Conservation (phyloP, 2,797 vertebrate species). For the Margarornis squamiger region DNA sequence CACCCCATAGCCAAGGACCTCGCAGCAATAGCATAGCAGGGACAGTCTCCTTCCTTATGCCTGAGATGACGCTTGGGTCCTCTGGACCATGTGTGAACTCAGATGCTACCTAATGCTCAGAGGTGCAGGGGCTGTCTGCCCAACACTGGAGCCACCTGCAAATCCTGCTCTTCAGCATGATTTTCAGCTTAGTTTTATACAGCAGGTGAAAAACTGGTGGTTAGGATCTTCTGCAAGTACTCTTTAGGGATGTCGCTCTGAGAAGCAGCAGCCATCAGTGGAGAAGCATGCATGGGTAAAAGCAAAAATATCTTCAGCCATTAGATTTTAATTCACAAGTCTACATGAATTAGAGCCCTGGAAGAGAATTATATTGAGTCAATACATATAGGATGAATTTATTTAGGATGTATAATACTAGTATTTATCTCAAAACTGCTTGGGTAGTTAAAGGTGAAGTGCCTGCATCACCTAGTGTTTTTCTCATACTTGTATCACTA, state of each 20-base stretch:
- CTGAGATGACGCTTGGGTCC: background rate
- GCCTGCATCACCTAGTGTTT: background rate
- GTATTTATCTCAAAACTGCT: background rate
- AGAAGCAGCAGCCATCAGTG: background rate
- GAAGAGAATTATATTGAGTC: background rate
- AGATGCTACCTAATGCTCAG: background rate
- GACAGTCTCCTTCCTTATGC: background rate
- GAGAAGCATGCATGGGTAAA: accelerated
- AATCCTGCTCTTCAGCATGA: background rate
- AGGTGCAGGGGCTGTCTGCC: background rate
- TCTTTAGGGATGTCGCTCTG: background rate
- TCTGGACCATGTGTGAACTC: background rate
- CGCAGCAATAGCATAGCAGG: accelerated
- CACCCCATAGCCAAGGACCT: accelerated
- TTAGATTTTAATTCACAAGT: background rate
- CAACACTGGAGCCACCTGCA: accelerated
- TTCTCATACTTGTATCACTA: background rate
- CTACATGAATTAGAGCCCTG: background rate
- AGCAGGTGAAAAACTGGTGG: background rate
- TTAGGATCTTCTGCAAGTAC: background rate
- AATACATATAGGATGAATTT: background rate
- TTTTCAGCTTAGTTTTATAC: background rate
- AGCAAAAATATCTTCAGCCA: background rate
- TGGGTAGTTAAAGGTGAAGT: background rate
- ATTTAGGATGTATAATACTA: background rate